Base-by-base conservation (phyloP, 1,140 invertebrate species). In the Penaeus indicus region DNA sequence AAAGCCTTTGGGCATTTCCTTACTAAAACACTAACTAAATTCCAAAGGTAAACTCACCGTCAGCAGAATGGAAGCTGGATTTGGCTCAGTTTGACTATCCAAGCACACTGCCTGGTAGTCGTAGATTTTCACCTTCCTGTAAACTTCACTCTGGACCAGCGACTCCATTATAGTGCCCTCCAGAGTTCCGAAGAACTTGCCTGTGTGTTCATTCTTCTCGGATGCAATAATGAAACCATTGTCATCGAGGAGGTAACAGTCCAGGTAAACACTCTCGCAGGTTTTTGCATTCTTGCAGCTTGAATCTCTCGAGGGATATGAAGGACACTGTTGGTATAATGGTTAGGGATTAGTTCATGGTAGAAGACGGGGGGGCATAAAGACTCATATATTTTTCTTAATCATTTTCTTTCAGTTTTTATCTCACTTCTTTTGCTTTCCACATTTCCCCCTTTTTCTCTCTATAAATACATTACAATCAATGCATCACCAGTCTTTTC, bases 101-200 rank as follows among this genome's bases (percentile, higher is more conserved):
- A 95, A 95, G 92, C 97, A 98, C 13, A 96, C 94, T 0, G 96
- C 97, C 93, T 98, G 97, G 93, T 98, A 97, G 92, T 98, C 97
- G 90, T 96, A 96, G 0, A 98, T 95, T 0, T 95, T 95, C 0
- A 98, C 95, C 93, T 96, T 96, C 91, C 95, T 96, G 92, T 97
- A 98, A 90, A 98, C 97, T 86, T 96, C 95, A 91, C 97, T 96
- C 92, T 98, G 96, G 0, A 98, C 97, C 47, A 98, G 93, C 0
- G 96, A 97, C 92, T 98, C 96, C 96, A 98, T 98, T 77, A 98
- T 97, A 2, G 97, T 97, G n/a, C 97, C 97, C 92, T 98, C 97
- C 75, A 98, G 96, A 92, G 98, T 97, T 0, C 97, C 97, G 92
- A 98, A 98, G 93, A 98, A 98, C 85, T 95, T 94, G 19, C 97